phyloP scores from a whole-genome alignment of 2,888 invertebrate genomes.

The Acronicta leporina region DNA sequence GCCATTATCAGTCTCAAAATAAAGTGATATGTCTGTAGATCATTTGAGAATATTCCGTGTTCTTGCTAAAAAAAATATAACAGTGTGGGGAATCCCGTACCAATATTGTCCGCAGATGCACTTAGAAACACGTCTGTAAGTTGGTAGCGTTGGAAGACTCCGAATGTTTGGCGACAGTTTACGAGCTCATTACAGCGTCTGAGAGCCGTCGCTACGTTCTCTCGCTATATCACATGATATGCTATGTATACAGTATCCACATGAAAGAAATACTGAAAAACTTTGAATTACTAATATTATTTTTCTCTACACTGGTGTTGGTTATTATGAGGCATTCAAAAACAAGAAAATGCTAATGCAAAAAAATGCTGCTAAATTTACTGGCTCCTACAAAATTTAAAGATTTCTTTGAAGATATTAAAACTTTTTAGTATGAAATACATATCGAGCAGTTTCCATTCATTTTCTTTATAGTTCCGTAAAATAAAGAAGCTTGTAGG shows the following conservation, averaged over 20 bases:
- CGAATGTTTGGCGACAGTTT: conserved; percentile 54
- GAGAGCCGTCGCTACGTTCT: conserved; percentile 34
- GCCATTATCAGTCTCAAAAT: too few species aligned
- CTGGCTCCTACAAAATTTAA: too few species aligned
- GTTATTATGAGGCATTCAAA: too few species aligned
- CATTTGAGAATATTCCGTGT: too few species aligned
- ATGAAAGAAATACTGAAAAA: conserved; percentile 18
- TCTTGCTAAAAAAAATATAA: neutral
- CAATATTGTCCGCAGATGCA: conserved; percentile 31
- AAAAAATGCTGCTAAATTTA: too few species aligned
- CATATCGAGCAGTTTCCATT: too few species aligned
- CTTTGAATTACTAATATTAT: conserved; percentile 9
- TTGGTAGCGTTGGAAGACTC: conserved; percentile 60
- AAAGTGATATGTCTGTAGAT: too few species aligned
- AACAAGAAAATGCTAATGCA: too few species aligned
- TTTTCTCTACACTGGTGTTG: too few species aligned
- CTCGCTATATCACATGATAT: conserved; percentile 50
- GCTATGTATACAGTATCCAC: conserved; percentile 24
- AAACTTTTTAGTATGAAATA: too few species aligned
- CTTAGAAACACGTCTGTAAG: conserved; percentile 22
- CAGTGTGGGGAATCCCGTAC: conserved; percentile 52
- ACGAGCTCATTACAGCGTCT: conserved; percentile 63
- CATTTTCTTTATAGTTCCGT: neutral
- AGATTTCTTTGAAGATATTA: too few species aligned
- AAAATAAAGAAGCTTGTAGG: neutral